Evolutionary conservation across 2,797 vertebrate species (phyloP).

Genomic region (Garrulus glandarius): DNA sequence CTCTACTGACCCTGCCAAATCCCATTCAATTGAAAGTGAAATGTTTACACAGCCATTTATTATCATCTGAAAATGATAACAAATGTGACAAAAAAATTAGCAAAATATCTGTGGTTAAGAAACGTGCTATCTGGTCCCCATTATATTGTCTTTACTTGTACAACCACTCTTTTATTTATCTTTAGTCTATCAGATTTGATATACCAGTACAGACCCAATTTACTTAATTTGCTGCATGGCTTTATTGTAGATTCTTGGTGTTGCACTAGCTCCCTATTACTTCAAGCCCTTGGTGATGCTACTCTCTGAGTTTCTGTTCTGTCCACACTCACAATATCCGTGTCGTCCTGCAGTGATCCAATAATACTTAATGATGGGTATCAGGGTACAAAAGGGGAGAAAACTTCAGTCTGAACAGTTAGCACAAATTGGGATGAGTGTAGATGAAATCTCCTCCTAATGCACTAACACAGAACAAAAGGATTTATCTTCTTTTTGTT

Average conservation of each 20-base stretch:
- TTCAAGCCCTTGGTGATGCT: background rate
- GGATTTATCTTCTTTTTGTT: conserved; percentile 48
- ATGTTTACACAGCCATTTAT: conserved; percentile 1
- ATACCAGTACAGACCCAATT: background rate
- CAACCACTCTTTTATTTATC: background rate
- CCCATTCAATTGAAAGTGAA: background rate
- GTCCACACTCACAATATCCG: background rate
- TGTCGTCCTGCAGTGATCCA: conserved; percentile 37
- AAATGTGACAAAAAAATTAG: background rate
- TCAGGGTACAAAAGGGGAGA: conserved; percentile 15
- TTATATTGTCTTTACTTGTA: background rate
- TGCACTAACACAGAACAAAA: conserved; percentile 37
- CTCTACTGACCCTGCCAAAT: conserved; percentile 7
- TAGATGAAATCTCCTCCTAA: conserved; percentile 37
- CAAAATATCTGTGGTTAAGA: background rate
- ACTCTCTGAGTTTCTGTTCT: background rate
- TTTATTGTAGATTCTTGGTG: background rate
- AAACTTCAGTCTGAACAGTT: conserved; percentile 25
- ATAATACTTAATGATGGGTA: conserved; percentile 53
- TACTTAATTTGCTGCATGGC: background rate
- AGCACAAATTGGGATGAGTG: conserved; percentile 21
- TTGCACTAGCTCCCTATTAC: background rate
- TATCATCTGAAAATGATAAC: background rate
- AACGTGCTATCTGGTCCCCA: background rate
- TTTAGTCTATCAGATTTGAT: background rate